phyloP scores from a whole-genome alignment of 1,140 invertebrate genomes.

The Papilio aristodemus region DNA sequence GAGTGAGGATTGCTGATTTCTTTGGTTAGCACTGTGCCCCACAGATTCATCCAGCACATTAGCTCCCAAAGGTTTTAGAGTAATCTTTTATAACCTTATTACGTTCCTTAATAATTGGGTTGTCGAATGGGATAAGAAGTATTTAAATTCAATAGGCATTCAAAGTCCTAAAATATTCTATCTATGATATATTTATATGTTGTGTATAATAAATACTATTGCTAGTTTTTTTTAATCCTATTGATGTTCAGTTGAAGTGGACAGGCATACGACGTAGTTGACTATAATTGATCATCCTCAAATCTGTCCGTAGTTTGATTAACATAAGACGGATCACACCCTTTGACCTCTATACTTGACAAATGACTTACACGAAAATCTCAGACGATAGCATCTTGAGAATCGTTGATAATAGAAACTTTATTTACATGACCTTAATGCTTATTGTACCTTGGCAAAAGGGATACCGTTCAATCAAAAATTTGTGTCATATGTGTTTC shows the following conservation, averaged over 20 bases:
- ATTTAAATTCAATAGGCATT: too few relatives aligned
- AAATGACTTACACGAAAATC: constrained; percentile 53
- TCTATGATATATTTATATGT: too few relatives aligned
- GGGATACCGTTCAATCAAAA: background rate
- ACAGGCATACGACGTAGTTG: constrained; percentile 35
- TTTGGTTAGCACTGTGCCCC: too few relatives aligned
- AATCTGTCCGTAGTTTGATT: constrained; percentile 55
- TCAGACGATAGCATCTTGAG: constrained; percentile 13
- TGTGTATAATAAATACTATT: background rate
- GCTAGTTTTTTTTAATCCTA: background rate
- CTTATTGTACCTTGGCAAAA: background rate
- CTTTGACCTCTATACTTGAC: constrained; percentile 56
- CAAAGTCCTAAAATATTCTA: too few relatives aligned
- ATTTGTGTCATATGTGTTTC: background rate
- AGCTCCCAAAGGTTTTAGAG: too few relatives aligned
- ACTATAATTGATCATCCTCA: constrained; percentile 56
- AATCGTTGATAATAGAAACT: background rate
- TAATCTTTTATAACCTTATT: too few relatives aligned
- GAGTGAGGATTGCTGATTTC: too few relatives aligned
- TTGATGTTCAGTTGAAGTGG: constrained; percentile 1
- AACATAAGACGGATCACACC: constrained; percentile 56
- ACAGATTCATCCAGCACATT: too few relatives aligned
- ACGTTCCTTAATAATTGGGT: too few relatives aligned
- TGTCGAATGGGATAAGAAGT: too few relatives aligned
- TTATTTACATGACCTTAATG: background rate